These are phyloP conservation scores for Chloroclysta siterata DNA, from an alignment of 2,888 invertebrate species.

Conservation along the genomic window DNA sequence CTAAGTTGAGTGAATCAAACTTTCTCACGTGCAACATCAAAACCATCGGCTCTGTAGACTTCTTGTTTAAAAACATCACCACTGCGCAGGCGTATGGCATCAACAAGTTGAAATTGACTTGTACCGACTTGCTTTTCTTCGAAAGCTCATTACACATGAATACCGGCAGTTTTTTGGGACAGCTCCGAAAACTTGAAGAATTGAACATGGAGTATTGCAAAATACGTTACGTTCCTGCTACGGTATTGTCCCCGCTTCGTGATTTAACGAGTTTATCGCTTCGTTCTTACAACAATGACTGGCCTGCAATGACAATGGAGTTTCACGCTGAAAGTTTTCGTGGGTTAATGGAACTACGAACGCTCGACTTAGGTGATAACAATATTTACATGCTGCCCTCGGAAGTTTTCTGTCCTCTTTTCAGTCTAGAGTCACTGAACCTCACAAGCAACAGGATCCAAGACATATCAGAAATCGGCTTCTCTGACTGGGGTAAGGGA, in stretches of 20 bases:
- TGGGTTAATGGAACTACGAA: conserved; percentile 87
- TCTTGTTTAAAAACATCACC: conserved; percentile 89
- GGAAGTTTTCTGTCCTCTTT: conserved; percentile 89
- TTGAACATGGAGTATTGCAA: conserved; percentile 91
- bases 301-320: conserved; percentile 92
- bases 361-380: conserved; percentile 89
- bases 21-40: conserved; percentile 89
- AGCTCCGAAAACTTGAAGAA: conserved; percentile 89
- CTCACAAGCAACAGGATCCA: conserved; percentile 91
- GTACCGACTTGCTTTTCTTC: conserved; percentile 90
- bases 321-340: conserved; percentile 90
- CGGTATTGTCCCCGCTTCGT: conserved; percentile 87
- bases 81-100: conserved; percentile 89
- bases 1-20: conserved; percentile 84
- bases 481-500: conserved; percentile 89
- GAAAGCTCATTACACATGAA: conserved; percentile 89
- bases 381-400: conserved; percentile 90
- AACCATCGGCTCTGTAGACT: conserved; percentile 89
- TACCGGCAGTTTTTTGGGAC: conserved; percentile 86
- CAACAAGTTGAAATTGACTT: conserved; percentile 88
- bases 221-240: conserved; percentile 89
- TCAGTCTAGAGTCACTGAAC: conserved; percentile 88
- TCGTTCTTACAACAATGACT: conserved; percentile 90
- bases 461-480: conserved; percentile 90
- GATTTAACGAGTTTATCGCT: conserved; percentile 88